phyloP scores from a whole-genome alignment of 1,140 invertebrate genomes.

The Megalopta genalis region DNA sequence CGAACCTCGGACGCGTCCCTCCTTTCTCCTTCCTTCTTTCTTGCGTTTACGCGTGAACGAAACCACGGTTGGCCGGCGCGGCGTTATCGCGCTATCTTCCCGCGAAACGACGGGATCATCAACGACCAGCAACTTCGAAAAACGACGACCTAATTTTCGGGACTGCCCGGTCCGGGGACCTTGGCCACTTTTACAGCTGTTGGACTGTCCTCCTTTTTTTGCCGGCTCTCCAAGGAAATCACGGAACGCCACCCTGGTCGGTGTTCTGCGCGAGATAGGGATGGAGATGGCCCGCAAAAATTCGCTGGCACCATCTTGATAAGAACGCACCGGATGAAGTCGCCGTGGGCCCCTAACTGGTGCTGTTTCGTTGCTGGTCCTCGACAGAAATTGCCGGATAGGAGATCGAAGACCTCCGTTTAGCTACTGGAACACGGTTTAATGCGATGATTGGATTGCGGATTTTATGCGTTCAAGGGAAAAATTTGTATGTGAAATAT shows the following conservation, averaged over 20 bases:
- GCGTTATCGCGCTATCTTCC: slow-evolving; percentile 42
- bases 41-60: slow-evolving; percentile 46
- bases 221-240: not conserved
- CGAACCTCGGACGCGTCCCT: slow-evolving; percentile 55
- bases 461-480: too few species aligned
- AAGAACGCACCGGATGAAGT: not conserved
- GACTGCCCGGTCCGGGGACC: not conserved
- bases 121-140: not conserved
- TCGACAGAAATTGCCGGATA: too few species aligned
- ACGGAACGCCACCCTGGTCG: not conserved
- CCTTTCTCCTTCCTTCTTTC: slow-evolving; percentile 44
- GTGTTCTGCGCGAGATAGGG: not conserved
- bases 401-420: too few species aligned
- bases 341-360: too few species aligned
- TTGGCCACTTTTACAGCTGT: not conserved
- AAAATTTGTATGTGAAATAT: too few species aligned
- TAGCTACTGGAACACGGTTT: too few species aligned
- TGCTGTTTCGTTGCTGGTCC: too few species aligned
- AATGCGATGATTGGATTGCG: too few species aligned
- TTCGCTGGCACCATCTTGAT: not conserved
- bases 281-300: not conserved
- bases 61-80: slow-evolving; percentile 7
- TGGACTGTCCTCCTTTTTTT: not conserved
- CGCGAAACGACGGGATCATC: slow-evolving; percentile 35
- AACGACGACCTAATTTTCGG: slow-evolving; percentile 49